Evolutionary conservation across 2,113 vertebrate species (phyloP).

Genomic region (Chinchilla lanigera): DNA sequence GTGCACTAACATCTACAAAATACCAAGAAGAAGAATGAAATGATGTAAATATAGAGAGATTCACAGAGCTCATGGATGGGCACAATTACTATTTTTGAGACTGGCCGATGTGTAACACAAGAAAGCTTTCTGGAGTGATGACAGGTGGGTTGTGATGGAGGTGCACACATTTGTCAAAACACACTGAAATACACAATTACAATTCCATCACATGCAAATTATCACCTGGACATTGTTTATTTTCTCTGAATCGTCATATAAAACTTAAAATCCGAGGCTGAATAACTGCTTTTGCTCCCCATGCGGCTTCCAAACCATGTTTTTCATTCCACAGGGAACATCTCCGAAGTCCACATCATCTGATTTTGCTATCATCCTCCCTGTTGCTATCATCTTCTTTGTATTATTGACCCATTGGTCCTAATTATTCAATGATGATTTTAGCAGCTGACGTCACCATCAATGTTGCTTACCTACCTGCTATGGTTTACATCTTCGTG

Average conservation of each 20-base stretch:
- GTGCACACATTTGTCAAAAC: background rate
- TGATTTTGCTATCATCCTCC: background rate
- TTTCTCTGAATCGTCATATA: too few species aligned
- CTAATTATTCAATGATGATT: background rate
- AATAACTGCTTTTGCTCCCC: background rate
- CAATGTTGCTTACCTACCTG: background rate
- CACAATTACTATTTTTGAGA: background rate
- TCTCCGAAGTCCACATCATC: background rate
- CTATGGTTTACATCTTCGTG: background rate
- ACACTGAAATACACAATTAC: background rate
- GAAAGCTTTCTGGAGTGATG: background rate
- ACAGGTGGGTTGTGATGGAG: background rate
- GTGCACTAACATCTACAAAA: background rate
- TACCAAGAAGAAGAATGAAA: background rate
- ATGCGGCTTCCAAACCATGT: background rate
- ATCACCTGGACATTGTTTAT: background rate
- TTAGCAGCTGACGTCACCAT: background rate
- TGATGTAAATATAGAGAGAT: background rate
- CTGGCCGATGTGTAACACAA: background rate
- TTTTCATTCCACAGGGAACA: background rate
- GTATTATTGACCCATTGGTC: background rate
- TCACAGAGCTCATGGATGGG: background rate
- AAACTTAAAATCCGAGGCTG: background rate
- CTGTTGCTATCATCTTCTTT: too few species aligned
- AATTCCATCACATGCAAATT: background rate